Evolutionary conservation across 1,140 invertebrate species (phyloP).

Genomic region (Catajapyx aquilonaris): DNA sequence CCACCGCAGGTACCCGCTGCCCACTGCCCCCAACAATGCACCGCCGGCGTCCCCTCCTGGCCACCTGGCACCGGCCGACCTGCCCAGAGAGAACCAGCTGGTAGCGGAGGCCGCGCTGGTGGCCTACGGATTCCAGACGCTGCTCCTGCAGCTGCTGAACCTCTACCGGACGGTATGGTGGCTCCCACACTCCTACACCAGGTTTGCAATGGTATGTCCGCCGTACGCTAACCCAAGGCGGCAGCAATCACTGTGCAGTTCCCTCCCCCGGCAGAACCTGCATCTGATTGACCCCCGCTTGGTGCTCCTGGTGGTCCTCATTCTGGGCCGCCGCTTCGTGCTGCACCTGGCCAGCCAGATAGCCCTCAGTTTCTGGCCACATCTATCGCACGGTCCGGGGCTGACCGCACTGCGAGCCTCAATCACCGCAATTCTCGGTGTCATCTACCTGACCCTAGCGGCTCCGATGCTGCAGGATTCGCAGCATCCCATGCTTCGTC

Average conservation of each 20-base stretch:
- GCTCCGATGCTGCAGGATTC: no score
- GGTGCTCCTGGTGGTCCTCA: conserved; percentile 54
- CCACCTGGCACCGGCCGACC: no score
- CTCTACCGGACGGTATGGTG: conserved; percentile 94
- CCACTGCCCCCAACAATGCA: no score
- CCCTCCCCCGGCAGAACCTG: conserved; percentile 58
- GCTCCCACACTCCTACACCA: conserved; percentile 75
- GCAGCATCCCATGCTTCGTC: conserved; percentile 44
- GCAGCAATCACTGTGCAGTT: background rate
- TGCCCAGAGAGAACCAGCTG: no score
- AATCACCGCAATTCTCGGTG: no score
- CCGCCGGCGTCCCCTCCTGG: no score
- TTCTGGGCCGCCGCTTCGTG: conserved; percentile 50
- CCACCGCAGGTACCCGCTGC: no score
- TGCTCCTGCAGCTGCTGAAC: conserved; percentile 80
- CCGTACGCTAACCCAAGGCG: background rate
- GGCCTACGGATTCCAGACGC: conserved; percentile 8
- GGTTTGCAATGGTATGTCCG: conserved; percentile 61
- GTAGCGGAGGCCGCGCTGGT: no score
- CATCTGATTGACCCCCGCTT: conserved; percentile 80
- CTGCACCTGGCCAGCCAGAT: conserved; percentile 21
- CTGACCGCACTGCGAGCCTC: no score
- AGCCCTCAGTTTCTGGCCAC: no score
- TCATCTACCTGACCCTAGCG: no score
- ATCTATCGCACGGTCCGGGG: no score